phyloP scores from a whole-genome alignment of 2,113 vertebrate genomes.

The human (Homo sapiens) region GRCh38 chr4:135263001-135263500 shows the following conservation, averaged over 20 bases:
- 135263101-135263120: neutral
- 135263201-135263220: neutral
- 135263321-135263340: constrained; percentile 19
- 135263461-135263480: neutral
- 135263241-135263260: constrained; percentile 23
- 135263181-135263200: neutral
- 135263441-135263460: neutral
- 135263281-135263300: constrained; percentile 6
- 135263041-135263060: neutral
- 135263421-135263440: neutral
- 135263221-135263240: neutral
- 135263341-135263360: neutral
- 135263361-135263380: neutral
- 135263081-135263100: neutral
- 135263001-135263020: neutral
- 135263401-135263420: neutral
- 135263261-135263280: neutral
- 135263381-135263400: neutral
- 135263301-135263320: neutral
- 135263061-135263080: neutral
- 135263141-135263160: neutral
- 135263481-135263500: neutral
- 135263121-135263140: neutral
- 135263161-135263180: neutral
- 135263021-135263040: neutral